Conservation (phyloP, 2,797 vertebrate species). For the Phaenicophaeus curvirostris region DNA sequence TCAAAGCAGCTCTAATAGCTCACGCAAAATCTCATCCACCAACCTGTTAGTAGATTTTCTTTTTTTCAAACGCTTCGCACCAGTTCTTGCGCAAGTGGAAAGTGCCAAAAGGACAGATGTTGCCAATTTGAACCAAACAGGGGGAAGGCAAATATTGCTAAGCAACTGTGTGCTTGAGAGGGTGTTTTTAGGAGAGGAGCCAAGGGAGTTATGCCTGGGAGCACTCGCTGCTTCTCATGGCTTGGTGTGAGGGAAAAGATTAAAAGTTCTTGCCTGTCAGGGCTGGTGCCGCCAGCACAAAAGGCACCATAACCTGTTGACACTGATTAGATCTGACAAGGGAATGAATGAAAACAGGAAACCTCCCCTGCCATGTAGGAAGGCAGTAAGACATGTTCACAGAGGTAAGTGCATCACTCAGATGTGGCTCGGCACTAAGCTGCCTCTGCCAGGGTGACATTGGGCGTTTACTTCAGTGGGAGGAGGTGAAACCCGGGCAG, state of each 20-base stretch:
- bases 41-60: background rate
- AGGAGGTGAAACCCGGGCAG: background rate
- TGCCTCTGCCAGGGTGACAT: background rate
- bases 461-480: background rate
- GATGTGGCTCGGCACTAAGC: background rate
- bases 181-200: conserved; percentile 80
- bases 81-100: conserved; percentile 49
- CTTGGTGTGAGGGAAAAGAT: conserved; percentile 72
- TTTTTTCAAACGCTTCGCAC: background rate
- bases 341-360: conserved; percentile 72
- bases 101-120: conserved; percentile 78
- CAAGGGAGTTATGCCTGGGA: conserved; percentile 81
- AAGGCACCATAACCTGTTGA: conserved; percentile 64
- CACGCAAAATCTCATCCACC: accelerated
- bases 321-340: conserved; percentile 72
- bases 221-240: conserved; percentile 69
- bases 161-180: conserved; percentile 80
- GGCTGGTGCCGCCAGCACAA: conserved; percentile 54
- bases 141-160: conserved; percentile 81
- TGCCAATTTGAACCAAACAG: conserved; percentile 75
- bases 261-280: conserved; percentile 75
- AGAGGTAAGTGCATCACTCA: conserved; percentile 73
- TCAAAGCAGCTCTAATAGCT: background rate
- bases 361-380: conserved; percentile 75
- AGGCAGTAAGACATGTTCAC: conserved; percentile 75